Base-by-base conservation (phyloP, 2,888 invertebrate species). In the Autographa pulchrina region DNA sequence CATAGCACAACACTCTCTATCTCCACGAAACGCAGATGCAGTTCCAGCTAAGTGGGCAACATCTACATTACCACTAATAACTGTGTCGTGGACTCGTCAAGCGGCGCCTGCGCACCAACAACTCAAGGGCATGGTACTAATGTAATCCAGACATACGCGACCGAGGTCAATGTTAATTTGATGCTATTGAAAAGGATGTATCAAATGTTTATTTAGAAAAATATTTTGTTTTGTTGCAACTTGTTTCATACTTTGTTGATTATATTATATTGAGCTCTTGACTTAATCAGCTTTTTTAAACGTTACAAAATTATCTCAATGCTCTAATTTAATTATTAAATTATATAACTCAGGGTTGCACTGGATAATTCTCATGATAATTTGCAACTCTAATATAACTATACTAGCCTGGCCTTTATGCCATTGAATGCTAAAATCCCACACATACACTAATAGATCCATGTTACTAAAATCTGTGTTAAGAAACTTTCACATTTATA, bases 1-100 rank as follows among this genome's bases (percentile, higher is more conserved):
- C 48, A 6, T n/a, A n/a, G 6, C 16, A 67, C 66, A 68, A 62
- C 78, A 79, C 48, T 11, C 64, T 71, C 13, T 78, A 75, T 64
- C 62, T 38, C 38, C 9, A 62, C 11, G 1, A 48, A 63, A 73
- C 43, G 67, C 71, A 77, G 66, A 68, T 74, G 68, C 14, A 35
- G 61, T 77, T 67, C 77, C 52, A 68, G 77, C 32, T 67, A n/a
- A 18, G 35, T 35, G 18, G 59, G 18, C 59, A 48, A 70, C 35
- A 31, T 20, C 41, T 66, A 64, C 20, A 77, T 52, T 35, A 31
- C 60, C 56, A 68, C 68, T 78, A 65, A 62, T 70, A 70, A 58
- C 62, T 48, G 64, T 48, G 64, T 71, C 20, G 16, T 25, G 14
- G 66, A 41, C 52, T 54, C 62, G 60, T 56, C 68, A 65, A 18